These are phyloP conservation scores for Meloidogyne chitwoodi DNA, from an alignment of 1,140 invertebrate species.

Conservation along the genomic window DNA sequence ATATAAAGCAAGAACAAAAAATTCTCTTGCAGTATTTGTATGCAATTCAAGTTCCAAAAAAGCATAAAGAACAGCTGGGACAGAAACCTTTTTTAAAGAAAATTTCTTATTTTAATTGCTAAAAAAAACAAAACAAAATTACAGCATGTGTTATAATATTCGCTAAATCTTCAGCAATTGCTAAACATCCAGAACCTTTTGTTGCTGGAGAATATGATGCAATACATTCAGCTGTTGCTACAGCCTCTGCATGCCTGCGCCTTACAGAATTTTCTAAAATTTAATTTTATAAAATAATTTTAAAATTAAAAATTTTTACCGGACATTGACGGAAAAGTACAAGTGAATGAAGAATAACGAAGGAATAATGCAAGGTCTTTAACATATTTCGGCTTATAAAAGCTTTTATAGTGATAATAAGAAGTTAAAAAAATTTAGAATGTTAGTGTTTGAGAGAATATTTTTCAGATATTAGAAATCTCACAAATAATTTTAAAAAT, in stretches of 20 bases:
- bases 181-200: background rate
- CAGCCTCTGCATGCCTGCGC: background rate
- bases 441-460: no score
- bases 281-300: background rate
- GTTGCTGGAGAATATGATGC: background rate
- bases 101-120: background rate
- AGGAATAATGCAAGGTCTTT: background rate
- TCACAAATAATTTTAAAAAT: no score
- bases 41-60: background rate
- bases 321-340: background rate
- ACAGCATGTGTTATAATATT: background rate
- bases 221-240: background rate
- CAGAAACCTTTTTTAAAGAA: background rate
- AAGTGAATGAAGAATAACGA: background rate
- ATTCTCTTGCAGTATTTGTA: background rate
- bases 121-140: background rate
- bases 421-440: background rate
- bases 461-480: no score
- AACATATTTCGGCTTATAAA: background rate
- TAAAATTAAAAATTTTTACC: background rate
- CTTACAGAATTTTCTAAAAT: background rate
- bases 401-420: background rate
- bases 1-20: background rate
- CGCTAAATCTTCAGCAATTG: background rate
- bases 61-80: background rate